Percentiles rank a stretch among this genome's conserved stretches.
These are phyloP conservation scores for Cherax quadricarinatus DNA, from an alignment of 1,140 invertebrate genomes.

Conservation along the genomic window DNA sequence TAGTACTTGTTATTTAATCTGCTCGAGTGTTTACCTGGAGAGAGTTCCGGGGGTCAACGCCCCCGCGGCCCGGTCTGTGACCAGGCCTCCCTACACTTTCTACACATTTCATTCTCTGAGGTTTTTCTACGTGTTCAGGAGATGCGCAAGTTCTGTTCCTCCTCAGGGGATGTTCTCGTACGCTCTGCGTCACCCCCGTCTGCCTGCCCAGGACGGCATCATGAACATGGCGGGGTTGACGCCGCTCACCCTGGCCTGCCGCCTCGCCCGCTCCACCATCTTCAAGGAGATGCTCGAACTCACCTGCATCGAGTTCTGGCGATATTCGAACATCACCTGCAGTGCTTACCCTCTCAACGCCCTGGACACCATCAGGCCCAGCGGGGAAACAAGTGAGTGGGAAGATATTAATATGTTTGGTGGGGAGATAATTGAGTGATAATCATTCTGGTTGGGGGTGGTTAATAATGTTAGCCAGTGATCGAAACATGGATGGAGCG, in stretches of 20 bases:
- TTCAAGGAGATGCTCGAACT: conserved; percentile 98
- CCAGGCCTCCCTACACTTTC: too few relatives aligned
- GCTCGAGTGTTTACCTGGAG: too few relatives aligned
- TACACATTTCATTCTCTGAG: too few relatives aligned
- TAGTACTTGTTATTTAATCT: too few relatives aligned
- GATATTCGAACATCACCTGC: conserved; percentile 99
- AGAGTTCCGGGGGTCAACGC: too few relatives aligned
- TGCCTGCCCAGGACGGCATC: conserved; percentile 93
- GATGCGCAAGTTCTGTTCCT: not conserved
- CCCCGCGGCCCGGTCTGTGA: too few relatives aligned
- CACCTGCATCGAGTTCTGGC: conserved; percentile 96
- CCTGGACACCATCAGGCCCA: conserved; percentile 94
- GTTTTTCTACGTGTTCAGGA: too few relatives aligned
- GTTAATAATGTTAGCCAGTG: too few relatives aligned
- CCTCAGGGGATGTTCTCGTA: conserved; percentile 97
- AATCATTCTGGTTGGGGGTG: too few relatives aligned
- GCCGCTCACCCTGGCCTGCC: conserved; percentile 96
- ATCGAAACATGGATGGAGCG: too few relatives aligned
- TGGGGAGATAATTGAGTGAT: too few relatives aligned
- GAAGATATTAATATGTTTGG: not conserved
- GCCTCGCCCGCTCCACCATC: conserved; percentile 95
- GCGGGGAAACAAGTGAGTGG: conserved; percentile 93
- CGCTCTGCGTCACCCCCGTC: conserved; percentile 94
- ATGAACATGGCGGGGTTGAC: conserved; percentile 93
- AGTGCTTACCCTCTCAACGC: conserved; percentile 97